Evolutionary conservation across 2,797 vertebrate genomes (phyloP), one percentile per base, ranked within the genome.

Genomic region (Diplodus puntazzo): DNA sequence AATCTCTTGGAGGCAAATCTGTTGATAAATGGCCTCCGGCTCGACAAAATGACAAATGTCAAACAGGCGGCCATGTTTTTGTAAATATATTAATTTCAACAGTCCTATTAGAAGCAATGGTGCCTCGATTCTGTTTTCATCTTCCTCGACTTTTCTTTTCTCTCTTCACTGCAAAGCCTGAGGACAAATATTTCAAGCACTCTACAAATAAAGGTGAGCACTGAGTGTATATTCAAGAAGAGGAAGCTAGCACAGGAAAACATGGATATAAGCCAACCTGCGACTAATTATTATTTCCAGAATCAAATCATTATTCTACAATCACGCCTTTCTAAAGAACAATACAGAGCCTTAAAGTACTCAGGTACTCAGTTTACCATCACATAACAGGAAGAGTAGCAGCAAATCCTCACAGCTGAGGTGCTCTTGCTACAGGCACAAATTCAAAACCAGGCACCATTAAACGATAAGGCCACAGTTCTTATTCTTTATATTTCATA

Each of bases 1-100:
- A 69, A 62, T 73, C 64, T 77, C 30, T 20, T 21, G 39, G 23
- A 54, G 21, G 21, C 7, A 53, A 53, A 11, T 53, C 46, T 53
- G 52, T 54, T 54, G 23, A 14, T 25, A 54, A 4, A 12, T 21
- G 14, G 43, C 21, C 4, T 53, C 50, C 3, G 50, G 50, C 50
- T 53, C 10, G n/a, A 54, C 52, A 23, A 54, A 23, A 54, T 52
- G 50, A 53, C 9, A 53, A 50, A 50, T 52, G 20, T 20, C 18
- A 21, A 14, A 25, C 13, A 14, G 52, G 12, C 52, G 11, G 21
- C 11, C 21, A 6, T 25, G 52, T 54, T 14, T 17, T n/a, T 50
- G 12, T 12, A 53, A 53, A 21, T 53, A 34, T 9, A 9, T 34
- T 34, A 1, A 53, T 53, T n/a, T 52, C 50, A 11, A 7, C 46